Conservation (phyloP, 2,888 invertebrate genomes). For the Xestobium rufovillosum region DNA sequence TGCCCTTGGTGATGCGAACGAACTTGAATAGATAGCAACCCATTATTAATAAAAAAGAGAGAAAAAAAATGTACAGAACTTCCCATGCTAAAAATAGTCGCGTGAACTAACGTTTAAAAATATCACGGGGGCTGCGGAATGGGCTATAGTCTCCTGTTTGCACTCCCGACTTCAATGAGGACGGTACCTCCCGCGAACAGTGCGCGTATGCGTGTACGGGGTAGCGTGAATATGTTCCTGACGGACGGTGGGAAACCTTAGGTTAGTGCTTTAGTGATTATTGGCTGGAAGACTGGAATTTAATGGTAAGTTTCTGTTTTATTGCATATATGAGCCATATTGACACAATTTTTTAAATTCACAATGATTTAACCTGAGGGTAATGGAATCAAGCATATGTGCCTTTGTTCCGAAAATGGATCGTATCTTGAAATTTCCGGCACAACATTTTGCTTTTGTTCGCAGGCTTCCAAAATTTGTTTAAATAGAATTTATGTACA, state of each 20-base stretch:
- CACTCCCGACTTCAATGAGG: constrained; percentile 13
- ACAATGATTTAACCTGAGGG: too few species aligned
- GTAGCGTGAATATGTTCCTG: constrained; percentile 9
- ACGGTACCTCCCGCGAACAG: constrained; percentile 28
- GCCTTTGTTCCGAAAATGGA: too few species aligned
- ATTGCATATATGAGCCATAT: too few species aligned
- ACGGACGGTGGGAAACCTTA: constrained; percentile 1
- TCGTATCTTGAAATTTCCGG: too few species aligned
- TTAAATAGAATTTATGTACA: too few species aligned
- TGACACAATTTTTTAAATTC: too few species aligned
- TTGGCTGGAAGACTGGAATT: constrained; percentile 1
- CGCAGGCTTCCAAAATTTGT: too few species aligned
- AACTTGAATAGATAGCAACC: constrained; percentile 26
- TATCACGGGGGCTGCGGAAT: constrained; percentile 29
- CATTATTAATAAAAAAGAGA: constrained; percentile 28
- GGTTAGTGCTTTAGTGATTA: too few species aligned
- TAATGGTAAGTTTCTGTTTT: not conserved
- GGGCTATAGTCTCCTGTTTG: constrained; percentile 26
- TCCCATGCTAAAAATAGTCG: constrained; percentile 38
- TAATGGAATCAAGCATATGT: too few species aligned
- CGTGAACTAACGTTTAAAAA: constrained; percentile 36
- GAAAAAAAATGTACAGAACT: constrained; percentile 37
- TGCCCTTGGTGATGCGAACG: constrained; percentile 32
- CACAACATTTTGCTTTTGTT: too few species aligned
- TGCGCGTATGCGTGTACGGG: constrained; percentile 10